phyloP scores from a whole-genome alignment of 30 jellyfish, hydroid and myxozoan genomes.

The Hydractinia echinata region DNA sequence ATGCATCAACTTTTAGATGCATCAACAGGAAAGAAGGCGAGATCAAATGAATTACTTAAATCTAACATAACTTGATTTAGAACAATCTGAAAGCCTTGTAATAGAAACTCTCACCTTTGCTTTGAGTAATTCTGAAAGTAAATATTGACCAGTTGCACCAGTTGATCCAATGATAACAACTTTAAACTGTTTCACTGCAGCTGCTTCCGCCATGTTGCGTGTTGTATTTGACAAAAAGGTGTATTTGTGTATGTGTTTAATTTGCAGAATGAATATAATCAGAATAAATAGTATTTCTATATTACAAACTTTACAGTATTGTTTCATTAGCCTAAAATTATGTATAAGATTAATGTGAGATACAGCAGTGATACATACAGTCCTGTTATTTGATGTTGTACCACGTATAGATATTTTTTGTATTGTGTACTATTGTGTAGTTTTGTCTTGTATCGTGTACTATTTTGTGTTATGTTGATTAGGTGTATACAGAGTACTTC shows the following conservation, averaged over 20 bases:
- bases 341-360: too few relatives aligned
- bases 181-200: constrained; percentile 20
- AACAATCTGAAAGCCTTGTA: not conserved
- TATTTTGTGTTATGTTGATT: too few relatives aligned
- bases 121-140: constrained; percentile 61
- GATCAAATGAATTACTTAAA: not conserved
- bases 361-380: too few relatives aligned
- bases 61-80: not conserved
- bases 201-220: not conserved
- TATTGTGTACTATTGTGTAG: too few relatives aligned
- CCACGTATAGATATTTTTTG: too few relatives aligned
- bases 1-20: too few relatives aligned
- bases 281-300: not conserved
- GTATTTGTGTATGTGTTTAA: not conserved
- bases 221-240: not conserved
- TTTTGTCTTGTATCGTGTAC: too few relatives aligned
- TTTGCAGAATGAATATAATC: not conserved
- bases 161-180: constrained; percentile 73
- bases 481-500: too few relatives aligned
- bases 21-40: not conserved
- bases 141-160: constrained; percentile 91
- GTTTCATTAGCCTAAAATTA: too few relatives aligned
- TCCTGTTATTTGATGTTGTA: too few relatives aligned
- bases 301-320: too few relatives aligned
- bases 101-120: constrained; percentile 43